Evolutionary conservation across 2,113 vertebrate genomes (phyloP).

Genomic region (Alethe diademata): DNA sequence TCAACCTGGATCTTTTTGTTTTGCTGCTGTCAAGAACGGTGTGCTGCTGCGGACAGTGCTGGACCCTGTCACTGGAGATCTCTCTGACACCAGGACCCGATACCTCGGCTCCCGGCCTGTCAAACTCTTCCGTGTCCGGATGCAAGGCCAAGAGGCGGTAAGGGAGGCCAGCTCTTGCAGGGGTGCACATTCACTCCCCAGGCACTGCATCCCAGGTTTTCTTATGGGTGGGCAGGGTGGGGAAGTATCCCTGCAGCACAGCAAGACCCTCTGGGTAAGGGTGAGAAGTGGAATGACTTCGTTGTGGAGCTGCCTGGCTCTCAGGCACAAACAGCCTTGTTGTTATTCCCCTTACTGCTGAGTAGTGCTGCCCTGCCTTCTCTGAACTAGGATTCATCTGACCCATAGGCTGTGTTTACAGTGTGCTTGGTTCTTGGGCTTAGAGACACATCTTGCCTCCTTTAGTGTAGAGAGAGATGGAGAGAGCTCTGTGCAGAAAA

Average conservation of each 20-base stretch:
- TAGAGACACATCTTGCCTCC: neutral
- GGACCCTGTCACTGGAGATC: slow-evolving; percentile 93
- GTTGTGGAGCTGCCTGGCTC: neutral
- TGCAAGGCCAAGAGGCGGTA: slow-evolving; percentile 99
- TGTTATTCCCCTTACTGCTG: neutral
- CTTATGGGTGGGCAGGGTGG: neutral
- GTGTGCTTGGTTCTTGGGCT: neutral
- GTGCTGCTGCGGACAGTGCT: slow-evolving; percentile 93
- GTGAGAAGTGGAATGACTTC: neutral
- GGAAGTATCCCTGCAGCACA: neutral
- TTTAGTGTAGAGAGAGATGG: neutral
- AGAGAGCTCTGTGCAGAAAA: neutral
- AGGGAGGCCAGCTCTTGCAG: slow-evolving; percentile 39
- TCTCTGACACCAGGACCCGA: slow-evolving; percentile 94
- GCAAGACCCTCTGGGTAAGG: neutral
- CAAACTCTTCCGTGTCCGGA: slow-evolving; percentile 94
- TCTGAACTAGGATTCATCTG: neutral
- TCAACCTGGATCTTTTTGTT: neutral
- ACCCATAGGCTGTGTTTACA: neutral
- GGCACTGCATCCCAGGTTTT: fast-evolving
- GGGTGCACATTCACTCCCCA: neutral
- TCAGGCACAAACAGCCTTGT: neutral
- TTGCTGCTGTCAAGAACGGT: slow-evolving; percentile 81
- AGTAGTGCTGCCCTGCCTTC: neutral
- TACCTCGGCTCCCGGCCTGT: slow-evolving; percentile 95